phyloP scores from a whole-genome alignment of 2,797 vertebrate species.

The Bufotes viridis region DNA sequence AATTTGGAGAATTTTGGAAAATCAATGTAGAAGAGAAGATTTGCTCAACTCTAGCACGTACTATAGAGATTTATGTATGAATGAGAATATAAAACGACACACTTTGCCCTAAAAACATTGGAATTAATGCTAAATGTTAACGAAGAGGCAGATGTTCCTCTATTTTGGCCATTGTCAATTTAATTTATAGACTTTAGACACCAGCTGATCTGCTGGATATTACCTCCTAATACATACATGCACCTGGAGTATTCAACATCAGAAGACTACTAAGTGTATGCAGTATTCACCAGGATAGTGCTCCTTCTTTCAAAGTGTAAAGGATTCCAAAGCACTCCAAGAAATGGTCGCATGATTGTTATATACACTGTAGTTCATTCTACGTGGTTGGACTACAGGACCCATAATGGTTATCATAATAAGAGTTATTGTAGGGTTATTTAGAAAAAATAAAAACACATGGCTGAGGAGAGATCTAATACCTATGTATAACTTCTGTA shows the following conservation, averaged over 20 bases:
- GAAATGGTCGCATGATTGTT: too few species aligned
- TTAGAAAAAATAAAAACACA: too few species aligned
- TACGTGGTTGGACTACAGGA: too few species aligned
- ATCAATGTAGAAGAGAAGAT: neutral
- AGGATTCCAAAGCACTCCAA: too few species aligned
- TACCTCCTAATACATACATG: neutral
- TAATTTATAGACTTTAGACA: neutral
- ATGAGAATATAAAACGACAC: neutral
- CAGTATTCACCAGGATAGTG: too few species aligned
- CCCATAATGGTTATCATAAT: too few species aligned
- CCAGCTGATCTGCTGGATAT: neutral
- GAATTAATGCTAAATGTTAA: conserved; percentile 9
- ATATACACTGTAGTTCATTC: too few species aligned
- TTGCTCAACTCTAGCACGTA: neutral
- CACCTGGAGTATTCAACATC: neutral
- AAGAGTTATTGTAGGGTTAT: too few species aligned
- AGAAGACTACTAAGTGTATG: neutral
- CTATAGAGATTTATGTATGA: neutral
- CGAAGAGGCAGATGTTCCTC: neutral
- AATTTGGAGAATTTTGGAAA: neutral
- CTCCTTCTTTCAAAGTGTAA: too few species aligned
- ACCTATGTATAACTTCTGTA: too few species aligned
- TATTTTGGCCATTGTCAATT: neutral
- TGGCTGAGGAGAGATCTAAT: too few species aligned
- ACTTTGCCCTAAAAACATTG: neutral